Evolutionary conservation across 2,113 vertebrate species (phyloP).

Genomic region (Mustelus asterias): DNA sequence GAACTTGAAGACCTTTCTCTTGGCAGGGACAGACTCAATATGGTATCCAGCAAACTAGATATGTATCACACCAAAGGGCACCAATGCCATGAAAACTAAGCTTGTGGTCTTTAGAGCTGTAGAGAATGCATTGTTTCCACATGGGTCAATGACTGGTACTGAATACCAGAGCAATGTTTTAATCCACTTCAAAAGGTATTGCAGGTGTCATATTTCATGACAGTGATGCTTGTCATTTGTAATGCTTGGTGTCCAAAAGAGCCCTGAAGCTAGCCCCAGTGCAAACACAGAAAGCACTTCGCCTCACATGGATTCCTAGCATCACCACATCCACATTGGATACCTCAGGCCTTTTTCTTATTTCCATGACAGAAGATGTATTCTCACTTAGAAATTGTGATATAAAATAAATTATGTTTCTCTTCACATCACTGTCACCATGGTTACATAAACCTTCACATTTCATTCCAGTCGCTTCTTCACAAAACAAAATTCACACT

Average conservation of each 20-base stretch:
- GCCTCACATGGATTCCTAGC: not conserved
- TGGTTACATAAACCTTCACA: not conserved
- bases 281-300: not conserved
- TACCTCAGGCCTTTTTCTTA: not conserved
- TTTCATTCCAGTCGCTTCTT: not conserved
- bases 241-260: slow-evolving; percentile 2
- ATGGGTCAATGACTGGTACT: slow-evolving; percentile 11
- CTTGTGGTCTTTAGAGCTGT: not conserved
- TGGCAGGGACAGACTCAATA: not conserved
- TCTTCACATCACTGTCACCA: not conserved
- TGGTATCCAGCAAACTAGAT: not conserved
- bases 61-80: not conserved
- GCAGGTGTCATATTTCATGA: not conserved
- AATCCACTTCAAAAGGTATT: slow-evolving; percentile 18
- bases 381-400: not conserved
- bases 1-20: not conserved
- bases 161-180: not conserved
- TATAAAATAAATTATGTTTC: not conserved
- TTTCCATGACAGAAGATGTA: slow-evolving; percentile 7
- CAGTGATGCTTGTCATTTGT: slow-evolving; percentile 28
- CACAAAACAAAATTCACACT: not conserved
- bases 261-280: not conserved
- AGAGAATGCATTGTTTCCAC: not conserved
- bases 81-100: slow-evolving; percentile 2
- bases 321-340: not conserved